phyloP scores from a whole-genome alignment of 2,113 vertebrate genomes.

The Athene noctua region DNA sequence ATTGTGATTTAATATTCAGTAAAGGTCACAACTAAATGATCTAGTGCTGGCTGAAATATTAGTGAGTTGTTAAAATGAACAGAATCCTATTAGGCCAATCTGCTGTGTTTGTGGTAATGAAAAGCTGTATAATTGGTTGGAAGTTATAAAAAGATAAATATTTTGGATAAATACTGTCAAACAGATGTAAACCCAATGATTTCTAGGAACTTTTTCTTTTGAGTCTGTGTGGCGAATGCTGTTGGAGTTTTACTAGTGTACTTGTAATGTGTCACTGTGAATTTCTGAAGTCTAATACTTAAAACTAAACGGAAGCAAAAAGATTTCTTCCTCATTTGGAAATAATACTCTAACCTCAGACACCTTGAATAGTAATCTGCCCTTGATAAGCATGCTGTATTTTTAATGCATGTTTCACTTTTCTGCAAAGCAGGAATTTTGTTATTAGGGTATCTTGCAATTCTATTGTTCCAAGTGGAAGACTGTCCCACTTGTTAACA shows the following conservation, averaged over 20 bases:
- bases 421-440: not conserved
- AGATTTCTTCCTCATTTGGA: not conserved
- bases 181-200: not conserved
- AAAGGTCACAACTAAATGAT: not conserved
- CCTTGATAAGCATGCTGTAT: not conserved
- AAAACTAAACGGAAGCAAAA: not conserved
- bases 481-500: not conserved
- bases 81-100: not conserved
- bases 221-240: not conserved
- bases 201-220: not conserved
- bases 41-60: not conserved
- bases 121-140: not conserved
- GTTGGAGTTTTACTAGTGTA: not conserved
- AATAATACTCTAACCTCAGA: not conserved
- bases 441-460: not conserved
- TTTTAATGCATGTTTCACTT: not conserved
- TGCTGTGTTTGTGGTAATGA: not conserved
- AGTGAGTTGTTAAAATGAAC: not conserved
- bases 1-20: not conserved
- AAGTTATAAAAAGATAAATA: not conserved
- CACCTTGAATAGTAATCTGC: not conserved
- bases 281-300: not conserved
- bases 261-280: not conserved
- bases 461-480: not conserved
- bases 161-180: not conserved